Percentiles rank a stretch among this genome's conserved stretches.
phyloP scores from a whole-genome alignment of 2,113 vertebrate species.

The Columba livia region DNA sequence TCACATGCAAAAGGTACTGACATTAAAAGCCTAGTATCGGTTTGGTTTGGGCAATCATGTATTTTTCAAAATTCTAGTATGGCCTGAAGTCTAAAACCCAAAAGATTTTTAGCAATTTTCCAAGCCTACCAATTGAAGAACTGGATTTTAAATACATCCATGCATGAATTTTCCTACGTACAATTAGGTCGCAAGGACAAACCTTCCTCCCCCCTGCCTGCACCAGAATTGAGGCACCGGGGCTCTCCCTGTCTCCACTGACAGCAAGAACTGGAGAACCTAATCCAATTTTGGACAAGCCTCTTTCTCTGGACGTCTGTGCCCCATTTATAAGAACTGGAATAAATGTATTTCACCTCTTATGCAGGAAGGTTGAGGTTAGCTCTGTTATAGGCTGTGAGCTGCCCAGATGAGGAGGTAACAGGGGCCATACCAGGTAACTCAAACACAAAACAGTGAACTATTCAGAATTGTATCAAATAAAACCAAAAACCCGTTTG shows the following conservation, averaged over 20 bases:
- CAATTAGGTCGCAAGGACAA: not conserved
- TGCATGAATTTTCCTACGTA: not conserved
- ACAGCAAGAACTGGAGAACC: not conserved
- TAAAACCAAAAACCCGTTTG: not conserved
- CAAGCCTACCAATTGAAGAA: not conserved
- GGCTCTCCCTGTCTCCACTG: not conserved
- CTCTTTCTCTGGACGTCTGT: not conserved
- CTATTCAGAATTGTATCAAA: not conserved
- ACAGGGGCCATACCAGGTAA: not conserved
- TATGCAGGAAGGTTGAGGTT: not conserved
- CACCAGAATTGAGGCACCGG: rapidly evolving
- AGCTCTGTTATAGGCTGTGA: not conserved
- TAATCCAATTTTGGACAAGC: not conserved
- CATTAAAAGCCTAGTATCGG: not conserved
- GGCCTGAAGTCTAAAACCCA: not conserved
- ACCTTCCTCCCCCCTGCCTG: not conserved
- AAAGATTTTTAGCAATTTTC: not conserved
- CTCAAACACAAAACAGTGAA: not conserved
- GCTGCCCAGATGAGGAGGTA: not conserved
- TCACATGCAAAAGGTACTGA: not conserved
- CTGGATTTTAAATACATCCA: not conserved
- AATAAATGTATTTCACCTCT: not conserved
- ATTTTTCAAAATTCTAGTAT: not conserved
- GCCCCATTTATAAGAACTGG: not conserved
- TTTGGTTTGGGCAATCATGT: rapidly evolving